Percentiles rank a stretch among this genome's conserved stretches.
phyloP scores from a whole-genome alignment of 1,140 invertebrate species.

The Drosophila sp. region DNA sequence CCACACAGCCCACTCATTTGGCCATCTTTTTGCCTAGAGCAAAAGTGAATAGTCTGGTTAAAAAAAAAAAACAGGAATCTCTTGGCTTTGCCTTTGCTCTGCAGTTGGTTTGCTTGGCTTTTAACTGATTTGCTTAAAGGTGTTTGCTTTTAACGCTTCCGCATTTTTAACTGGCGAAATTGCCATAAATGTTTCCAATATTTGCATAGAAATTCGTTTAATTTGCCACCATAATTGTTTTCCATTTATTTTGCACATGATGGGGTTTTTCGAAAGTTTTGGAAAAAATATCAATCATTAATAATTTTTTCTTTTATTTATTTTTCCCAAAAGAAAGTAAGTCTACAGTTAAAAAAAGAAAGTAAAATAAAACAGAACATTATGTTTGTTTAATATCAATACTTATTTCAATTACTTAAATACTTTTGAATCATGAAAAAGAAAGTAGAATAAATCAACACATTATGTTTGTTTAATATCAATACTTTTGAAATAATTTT shows the following conservation, averaged over 20 bases:
- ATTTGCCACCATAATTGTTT: slow-evolving; percentile 49
- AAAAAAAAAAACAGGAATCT: neutral
- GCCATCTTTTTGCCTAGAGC: slow-evolving; percentile 14
- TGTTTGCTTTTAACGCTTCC: slow-evolving; percentile 54
- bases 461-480: too few relatives aligned
- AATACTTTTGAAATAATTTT: too few relatives aligned
- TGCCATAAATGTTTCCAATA: slow-evolving; percentile 18
- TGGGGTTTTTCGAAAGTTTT: slow-evolving; percentile 14
- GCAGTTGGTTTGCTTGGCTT: neutral
- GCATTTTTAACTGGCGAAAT: slow-evolving; percentile 41
- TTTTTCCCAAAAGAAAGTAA: too few relatives aligned
- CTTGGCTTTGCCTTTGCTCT: neutral
- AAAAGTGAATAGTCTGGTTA: neutral
- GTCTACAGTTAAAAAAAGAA: too few relatives aligned
- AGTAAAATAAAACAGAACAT: too few relatives aligned
- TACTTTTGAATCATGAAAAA: too few relatives aligned
- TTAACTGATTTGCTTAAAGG: slow-evolving; percentile 52
- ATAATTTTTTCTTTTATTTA: too few relatives aligned
- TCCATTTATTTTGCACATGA: slow-evolving; percentile 29
- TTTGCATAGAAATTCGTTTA: slow-evolving; percentile 32
- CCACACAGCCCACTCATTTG: slow-evolving; percentile 10
- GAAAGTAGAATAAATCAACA: too few relatives aligned
- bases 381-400: too few relatives aligned
- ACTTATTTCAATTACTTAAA: too few relatives aligned
- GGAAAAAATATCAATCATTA: too few relatives aligned